Evolutionary conservation across 2,888 invertebrate genomes (phyloP).

Genomic region (Scaptomyza flava): DNA sequence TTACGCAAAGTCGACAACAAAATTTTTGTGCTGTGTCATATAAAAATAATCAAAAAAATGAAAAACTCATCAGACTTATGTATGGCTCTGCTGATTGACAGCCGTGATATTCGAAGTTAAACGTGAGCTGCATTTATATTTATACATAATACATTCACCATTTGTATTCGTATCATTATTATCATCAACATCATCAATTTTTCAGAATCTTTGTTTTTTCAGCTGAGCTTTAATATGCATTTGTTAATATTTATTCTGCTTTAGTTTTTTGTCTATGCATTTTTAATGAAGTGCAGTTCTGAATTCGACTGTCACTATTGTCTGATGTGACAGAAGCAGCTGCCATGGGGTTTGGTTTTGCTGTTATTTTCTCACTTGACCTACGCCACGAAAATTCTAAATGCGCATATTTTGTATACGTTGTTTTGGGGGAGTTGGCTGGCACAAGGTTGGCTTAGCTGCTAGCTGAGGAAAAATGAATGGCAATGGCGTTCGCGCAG

Average conservation of each 20-base stretch:
- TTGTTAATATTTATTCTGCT: slow-evolving; percentile 23
- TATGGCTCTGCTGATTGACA: slow-evolving; percentile 48
- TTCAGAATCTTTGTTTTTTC: slow-evolving; percentile 35
- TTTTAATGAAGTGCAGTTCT: slow-evolving; percentile 16
- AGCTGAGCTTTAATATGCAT: slow-evolving; percentile 27
- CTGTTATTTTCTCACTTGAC: slow-evolving; percentile 57
- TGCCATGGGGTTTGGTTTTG: slow-evolving; percentile 1
- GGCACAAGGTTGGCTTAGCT: slow-evolving; percentile 6
- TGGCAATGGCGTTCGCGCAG: slow-evolving; percentile 36
- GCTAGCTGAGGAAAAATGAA: slow-evolving; percentile 19
- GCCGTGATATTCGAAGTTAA: slow-evolving; percentile 28
- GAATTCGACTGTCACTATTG: slow-evolving; percentile 15
- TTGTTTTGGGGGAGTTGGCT: background rate
- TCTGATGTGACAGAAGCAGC: slow-evolving; percentile 5
- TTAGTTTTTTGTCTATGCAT: background rate
- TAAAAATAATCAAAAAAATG: slow-evolving; percentile 14
- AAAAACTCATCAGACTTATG: slow-evolving; percentile 55
- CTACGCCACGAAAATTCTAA: slow-evolving; percentile 65
- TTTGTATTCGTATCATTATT: slow-evolving; percentile 16
- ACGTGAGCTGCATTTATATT: slow-evolving; percentile 51
- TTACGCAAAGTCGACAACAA: slow-evolving; percentile 19
- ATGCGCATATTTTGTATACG: slow-evolving; percentile 65
- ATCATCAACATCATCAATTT: slow-evolving; percentile 27
- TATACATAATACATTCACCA: slow-evolving; percentile 10
- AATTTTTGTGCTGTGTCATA: slow-evolving; percentile 34